Evolutionary conservation across 1,140 invertebrate genomes (phyloP).

Genomic region (Diachasma alloeum): DNA sequence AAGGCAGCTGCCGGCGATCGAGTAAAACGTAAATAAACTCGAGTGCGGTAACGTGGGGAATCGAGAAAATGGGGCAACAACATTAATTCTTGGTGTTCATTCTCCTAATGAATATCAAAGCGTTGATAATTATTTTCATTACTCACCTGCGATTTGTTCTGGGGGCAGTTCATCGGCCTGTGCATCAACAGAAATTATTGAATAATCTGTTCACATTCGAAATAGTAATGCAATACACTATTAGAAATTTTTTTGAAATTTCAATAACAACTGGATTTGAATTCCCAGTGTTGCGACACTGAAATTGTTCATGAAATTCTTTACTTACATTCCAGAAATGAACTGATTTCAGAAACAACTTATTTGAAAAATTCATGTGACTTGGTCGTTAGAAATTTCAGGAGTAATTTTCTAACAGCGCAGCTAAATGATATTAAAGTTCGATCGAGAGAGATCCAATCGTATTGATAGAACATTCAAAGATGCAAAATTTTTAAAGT

Average conservation of each 20-base stretch:
- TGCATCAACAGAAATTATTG: neutral
- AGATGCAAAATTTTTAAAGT: neutral
- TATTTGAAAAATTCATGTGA: too few relatives aligned
- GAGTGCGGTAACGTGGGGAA: neutral
- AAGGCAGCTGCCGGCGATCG: conserved; percentile 41
- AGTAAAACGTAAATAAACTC: conserved; percentile 58
- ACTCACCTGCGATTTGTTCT: conserved; percentile 71
- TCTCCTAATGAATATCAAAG: neutral
- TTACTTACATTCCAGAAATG: neutral
- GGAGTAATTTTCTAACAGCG: neutral
- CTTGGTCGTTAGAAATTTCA: too few relatives aligned
- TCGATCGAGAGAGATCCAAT: neutral
- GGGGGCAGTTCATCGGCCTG: conserved; percentile 72
- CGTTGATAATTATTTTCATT: neutral
- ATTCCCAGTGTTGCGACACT: too few relatives aligned
- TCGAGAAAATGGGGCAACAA: neutral
- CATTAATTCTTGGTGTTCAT: neutral
- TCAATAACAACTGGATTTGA: too few relatives aligned
- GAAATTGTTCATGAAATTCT: neutral
- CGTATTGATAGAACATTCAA: too few relatives aligned
- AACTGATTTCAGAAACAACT: too few relatives aligned
- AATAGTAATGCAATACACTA: too few relatives aligned
- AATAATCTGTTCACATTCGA: too few relatives aligned
- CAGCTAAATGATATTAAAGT: neutral
- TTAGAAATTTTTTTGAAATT: too few relatives aligned